Conservation (phyloP, 2,888 invertebrate species). For the Gymnosoma rotundatum region DNA sequence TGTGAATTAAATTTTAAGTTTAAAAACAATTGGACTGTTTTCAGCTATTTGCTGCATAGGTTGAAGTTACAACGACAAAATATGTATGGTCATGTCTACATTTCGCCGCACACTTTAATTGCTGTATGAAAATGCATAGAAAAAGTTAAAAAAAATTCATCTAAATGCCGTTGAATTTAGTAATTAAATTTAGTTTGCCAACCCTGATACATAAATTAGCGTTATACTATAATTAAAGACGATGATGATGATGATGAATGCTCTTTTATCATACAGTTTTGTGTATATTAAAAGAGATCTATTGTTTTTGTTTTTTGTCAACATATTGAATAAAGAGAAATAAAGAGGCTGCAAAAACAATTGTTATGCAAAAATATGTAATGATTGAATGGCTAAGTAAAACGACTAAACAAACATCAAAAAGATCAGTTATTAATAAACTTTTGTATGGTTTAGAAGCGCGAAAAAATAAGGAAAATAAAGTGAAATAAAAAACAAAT, state of each 20-base stretch:
- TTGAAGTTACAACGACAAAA: too few species aligned
- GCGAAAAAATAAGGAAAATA: slow-evolving; percentile 33
- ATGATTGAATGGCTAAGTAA: slow-evolving; percentile 7
- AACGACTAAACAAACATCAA: slow-evolving; percentile 38
- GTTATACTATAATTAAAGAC: neutral
- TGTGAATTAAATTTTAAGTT: too few species aligned
- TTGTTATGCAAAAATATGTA: slow-evolving; percentile 35
- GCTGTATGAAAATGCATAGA: too few species aligned
- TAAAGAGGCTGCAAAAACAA: slow-evolving; percentile 8
- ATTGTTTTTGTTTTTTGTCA: neutral
- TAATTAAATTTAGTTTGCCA: too few species aligned
- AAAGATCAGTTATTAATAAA: slow-evolving; percentile 68
- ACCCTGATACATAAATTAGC: too few species aligned
- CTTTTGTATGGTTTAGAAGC: slow-evolving; percentile 57
- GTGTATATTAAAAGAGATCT: slow-evolving; percentile 28
- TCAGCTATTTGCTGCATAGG: too few species aligned
- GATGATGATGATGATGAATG: slow-evolving; percentile 11
- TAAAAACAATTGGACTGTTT: too few species aligned
- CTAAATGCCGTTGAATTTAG: too few species aligned
- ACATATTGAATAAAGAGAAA: slow-evolving; percentile 27
- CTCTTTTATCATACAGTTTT: slow-evolving; percentile 8
- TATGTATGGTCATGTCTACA: too few species aligned
- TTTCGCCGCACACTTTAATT: too few species aligned
- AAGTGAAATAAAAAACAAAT: slow-evolving; percentile 29
- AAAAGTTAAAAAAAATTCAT: too few species aligned